Conservation (phyloP, 2,113 vertebrate genomes). For the Hystrix brachyura region DNA sequence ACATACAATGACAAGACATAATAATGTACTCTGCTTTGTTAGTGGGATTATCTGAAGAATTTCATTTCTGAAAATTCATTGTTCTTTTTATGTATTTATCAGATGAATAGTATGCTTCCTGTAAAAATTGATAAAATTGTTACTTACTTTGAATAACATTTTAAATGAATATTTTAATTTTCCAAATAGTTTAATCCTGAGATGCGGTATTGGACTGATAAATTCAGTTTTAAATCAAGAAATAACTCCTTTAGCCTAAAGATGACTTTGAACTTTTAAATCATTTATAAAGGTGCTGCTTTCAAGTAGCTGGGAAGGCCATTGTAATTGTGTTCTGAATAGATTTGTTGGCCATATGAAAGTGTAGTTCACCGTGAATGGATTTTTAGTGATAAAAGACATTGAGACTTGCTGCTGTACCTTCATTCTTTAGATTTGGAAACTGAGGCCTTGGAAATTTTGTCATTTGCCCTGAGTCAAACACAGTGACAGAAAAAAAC, state of each 20-base stretch:
- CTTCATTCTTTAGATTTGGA: neutral
- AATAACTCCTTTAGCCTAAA: neutral
- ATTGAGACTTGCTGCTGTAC: neutral
- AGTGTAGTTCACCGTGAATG: neutral
- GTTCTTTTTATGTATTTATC: neutral
- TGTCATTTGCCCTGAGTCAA: neutral
- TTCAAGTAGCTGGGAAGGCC: neutral
- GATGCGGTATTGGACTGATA: neutral
- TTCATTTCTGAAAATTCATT: neutral
- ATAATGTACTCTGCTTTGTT: neutral
- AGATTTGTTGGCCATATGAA: neutral
- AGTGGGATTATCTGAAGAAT: neutral
- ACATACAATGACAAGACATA: neutral
- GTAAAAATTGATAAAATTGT: constrained; percentile 51
- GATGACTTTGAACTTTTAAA: neutral
- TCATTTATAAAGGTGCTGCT: neutral
- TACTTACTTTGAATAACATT: constrained; percentile 46
- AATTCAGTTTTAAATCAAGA: neutral
- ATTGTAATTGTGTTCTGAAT: neutral
- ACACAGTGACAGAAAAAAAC: neutral
- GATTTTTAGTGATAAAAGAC: constrained; percentile 29
- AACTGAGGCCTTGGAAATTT: neutral
- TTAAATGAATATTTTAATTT: constrained; percentile 46
- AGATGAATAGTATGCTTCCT: neutral
- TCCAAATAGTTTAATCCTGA: constrained; percentile 7